A percentile compares a stretch with the other conserved stretches of the same genome.
Conservation (phyloP, 2,888 invertebrate species). For the Eilema depressum region DNA sequence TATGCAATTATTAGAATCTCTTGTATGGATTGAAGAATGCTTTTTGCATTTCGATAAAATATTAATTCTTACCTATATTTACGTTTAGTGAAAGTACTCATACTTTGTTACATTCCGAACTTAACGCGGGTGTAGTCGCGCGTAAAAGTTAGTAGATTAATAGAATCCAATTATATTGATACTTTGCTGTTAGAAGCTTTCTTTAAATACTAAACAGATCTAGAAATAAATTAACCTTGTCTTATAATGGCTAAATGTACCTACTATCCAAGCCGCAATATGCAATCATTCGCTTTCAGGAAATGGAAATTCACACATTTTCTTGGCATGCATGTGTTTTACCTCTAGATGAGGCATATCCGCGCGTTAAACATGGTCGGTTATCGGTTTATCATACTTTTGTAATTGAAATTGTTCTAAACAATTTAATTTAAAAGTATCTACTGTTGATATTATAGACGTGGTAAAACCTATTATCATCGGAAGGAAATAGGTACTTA, state of each 20-base stretch:
- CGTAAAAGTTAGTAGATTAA: too few relatives aligned
- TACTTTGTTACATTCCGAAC: too few relatives aligned
- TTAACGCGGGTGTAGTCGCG: too few relatives aligned
- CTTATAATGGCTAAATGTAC: neutral
- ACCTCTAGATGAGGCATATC: neutral
- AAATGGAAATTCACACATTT: slow-evolving; percentile 4
- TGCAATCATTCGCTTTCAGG: neutral
- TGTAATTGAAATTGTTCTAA: neutral
- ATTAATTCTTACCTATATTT: too few relatives aligned
- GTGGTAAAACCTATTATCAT: neutral
- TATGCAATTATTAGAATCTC: too few relatives aligned
- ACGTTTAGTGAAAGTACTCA: too few relatives aligned
- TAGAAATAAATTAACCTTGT: neutral
- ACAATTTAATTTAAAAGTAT: neutral
- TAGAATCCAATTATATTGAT: too few relatives aligned
- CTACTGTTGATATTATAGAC: neutral
- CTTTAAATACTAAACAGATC: neutral
- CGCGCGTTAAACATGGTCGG: neutral
- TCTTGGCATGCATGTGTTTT: neutral
- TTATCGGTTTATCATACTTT: neutral
- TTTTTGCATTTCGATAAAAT: too few relatives aligned
- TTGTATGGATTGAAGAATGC: too few relatives aligned
- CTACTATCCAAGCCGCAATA: neutral
- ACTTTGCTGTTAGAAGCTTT: neutral
- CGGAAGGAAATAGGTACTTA: too few relatives aligned